Evolutionary conservation across 2,888 invertebrate species (phyloP).

Genomic region (Heteropelma amictum): DNA sequence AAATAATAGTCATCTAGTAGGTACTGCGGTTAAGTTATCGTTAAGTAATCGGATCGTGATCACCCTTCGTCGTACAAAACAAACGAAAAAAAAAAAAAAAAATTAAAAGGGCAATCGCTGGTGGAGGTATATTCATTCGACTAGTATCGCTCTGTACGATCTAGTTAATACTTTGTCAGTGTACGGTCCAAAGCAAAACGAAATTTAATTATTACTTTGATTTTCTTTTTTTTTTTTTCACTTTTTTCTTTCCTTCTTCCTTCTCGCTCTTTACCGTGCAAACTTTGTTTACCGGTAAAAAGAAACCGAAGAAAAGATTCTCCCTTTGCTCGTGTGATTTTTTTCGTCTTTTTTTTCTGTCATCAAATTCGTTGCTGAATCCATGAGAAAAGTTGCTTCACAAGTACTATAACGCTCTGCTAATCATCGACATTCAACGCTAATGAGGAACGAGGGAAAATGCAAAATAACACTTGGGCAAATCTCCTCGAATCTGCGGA

Average conservation of each 20-base stretch:
- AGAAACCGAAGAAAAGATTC: slow-evolving; percentile 15
- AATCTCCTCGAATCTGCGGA: too few species aligned
- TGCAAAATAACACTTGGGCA: slow-evolving; percentile 1
- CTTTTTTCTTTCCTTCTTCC: slow-evolving; percentile 17
- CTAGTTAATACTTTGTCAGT: slow-evolving; percentile 68
- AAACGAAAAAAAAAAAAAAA: too few species aligned
- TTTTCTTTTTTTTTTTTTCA: too few species aligned
- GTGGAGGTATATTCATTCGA: slow-evolving; percentile 76
- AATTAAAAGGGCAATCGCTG: slow-evolving; percentile 56
- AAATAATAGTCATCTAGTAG: slow-evolving; percentile 71
- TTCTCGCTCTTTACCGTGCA: slow-evolving; percentile 16
- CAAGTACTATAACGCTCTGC: slow-evolving; percentile 36
- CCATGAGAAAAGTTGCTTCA: slow-evolving; percentile 7
- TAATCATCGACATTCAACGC: not conserved
- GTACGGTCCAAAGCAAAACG: slow-evolving; percentile 61
- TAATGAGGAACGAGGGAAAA: not conserved
- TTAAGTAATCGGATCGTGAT: slow-evolving; percentile 58
- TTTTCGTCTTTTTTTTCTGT: not conserved
- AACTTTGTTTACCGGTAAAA: slow-evolving; percentile 34
- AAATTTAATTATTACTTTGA: too few species aligned
- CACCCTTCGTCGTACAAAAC: slow-evolving; percentile 39
- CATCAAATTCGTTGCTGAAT: not conserved
- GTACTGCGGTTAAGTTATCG: slow-evolving; percentile 70
- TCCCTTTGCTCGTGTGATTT: slow-evolving; percentile 3
- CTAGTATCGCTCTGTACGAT: slow-evolving; percentile 76